Evolutionary conservation across 2,888 invertebrate genomes (phyloP).

Genomic region (Lochmaea capreae): DNA sequence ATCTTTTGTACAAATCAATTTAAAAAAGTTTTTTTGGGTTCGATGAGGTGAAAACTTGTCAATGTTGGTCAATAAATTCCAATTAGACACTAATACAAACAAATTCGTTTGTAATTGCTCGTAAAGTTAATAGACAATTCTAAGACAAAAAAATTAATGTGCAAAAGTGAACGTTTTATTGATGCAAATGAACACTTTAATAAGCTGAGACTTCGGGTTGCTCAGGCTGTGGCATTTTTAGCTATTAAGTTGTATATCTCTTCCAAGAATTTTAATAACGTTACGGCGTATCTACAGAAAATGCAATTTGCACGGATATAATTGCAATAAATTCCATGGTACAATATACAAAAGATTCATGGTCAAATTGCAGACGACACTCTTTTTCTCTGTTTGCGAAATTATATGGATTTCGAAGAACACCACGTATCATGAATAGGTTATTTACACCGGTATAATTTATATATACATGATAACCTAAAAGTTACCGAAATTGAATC

Average conservation of each 20-base stretch:
- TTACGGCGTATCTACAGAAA: slow-evolving; percentile 48
- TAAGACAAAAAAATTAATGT: neutral
- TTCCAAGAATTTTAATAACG: slow-evolving; percentile 53
- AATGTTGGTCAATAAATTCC: too few species aligned
- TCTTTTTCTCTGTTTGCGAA: neutral
- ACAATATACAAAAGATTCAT: slow-evolving; percentile 37
- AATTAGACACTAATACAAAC: too few species aligned
- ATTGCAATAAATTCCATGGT: slow-evolving; percentile 44
- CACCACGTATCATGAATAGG: too few species aligned
- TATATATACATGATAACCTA: too few species aligned
- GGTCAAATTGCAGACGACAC: slow-evolving; percentile 16
- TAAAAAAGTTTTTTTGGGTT: too few species aligned
- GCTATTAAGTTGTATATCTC: slow-evolving; percentile 46
- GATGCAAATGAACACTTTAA: slow-evolving; percentile 9
- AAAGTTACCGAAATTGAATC: too few species aligned
- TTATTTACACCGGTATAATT: too few species aligned
- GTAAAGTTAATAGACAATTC: slow-evolving; percentile 3
- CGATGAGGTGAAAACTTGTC: too few species aligned
- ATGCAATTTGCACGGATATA: slow-evolving; percentile 45
- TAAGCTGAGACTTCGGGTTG: slow-evolving; percentile 4
- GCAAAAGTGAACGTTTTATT: neutral
- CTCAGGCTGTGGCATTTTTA: slow-evolving; percentile 25
- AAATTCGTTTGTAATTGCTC: neutral
- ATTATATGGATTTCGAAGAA: neutral
- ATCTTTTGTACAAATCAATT: too few species aligned